Base-by-base conservation (phyloP, 2,113 vertebrate genomes). In the Macquaria australasica region DNA sequence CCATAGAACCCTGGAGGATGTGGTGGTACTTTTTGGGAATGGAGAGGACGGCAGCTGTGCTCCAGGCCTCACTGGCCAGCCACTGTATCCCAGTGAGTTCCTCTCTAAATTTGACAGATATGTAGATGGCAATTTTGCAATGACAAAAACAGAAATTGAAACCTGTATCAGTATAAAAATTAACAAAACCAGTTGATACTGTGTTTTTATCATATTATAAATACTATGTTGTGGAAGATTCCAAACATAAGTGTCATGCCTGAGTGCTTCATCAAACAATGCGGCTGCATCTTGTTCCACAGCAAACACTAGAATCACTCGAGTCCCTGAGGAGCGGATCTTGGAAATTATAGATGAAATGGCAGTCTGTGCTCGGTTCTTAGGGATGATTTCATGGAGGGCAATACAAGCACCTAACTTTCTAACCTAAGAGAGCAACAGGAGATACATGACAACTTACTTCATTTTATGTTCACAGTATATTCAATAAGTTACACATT, bases 61-160 rank as follows among this genome's bases (percentile, higher is more conserved):
- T 96, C 96, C 96, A 96, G 25, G 96, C 96, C 81, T 96, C 96
- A 39, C 96, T 96, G 34, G 95, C 96, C 48, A 96, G 77, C 96
- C 96, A 96, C 73, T 96, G 96, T 41, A 96, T 94, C 8, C 94
- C 95, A 41, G 91, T 94, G 56, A 96, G 91, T 20, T 91, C 94
- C 60, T 92, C 81, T 71, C 93, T 94, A 68, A 60, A 82, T 75
- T 48, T 21, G 86, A 73, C 6, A 78, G 11, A 80, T 41, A 68
- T 18, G 2, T 2, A 37, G 20, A 63, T 68, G 20, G 1, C 1
- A 70, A 71, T 58, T 79, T 70, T 81, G 14, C 15, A 81, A n/a
- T 8, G 1, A 68, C 10, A 74, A 55, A 77, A 39, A 70, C 3
- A 64, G 28, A 34, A 23, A 64, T 16, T 64, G 4, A 50, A 81